These are phyloP conservation scores for Callipepla californica DNA, from an alignment of 2,113 vertebrate genomes.

Conservation along the genomic window DNA sequence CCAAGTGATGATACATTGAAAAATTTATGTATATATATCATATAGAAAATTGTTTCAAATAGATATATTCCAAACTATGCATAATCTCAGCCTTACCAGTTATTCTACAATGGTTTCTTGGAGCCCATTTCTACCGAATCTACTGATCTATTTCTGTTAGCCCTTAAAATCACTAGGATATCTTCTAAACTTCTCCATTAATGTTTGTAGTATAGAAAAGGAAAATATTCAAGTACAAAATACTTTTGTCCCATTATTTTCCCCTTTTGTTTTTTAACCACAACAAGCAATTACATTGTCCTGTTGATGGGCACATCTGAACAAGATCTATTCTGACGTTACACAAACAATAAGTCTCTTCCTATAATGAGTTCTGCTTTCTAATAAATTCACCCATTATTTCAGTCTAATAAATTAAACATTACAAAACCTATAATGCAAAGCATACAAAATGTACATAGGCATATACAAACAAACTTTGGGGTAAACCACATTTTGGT, in stretches of 20 bases:
- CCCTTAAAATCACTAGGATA: background rate
- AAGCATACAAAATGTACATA: background rate
- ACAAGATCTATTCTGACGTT: constrained; percentile 76
- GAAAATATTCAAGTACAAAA: constrained; percentile 31
- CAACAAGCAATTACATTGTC: constrained; percentile 52
- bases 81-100: background rate
- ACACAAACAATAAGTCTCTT: constrained; percentile 79
- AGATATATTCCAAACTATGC: background rate
- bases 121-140: background rate
- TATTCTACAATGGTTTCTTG: background rate
- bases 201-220: background rate
- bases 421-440: background rate
- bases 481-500: constrained; percentile 70
- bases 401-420: constrained; percentile 76
- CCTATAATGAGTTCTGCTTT: constrained; percentile 76
- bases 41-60: background rate
- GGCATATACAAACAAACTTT: constrained; percentile 42
- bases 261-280: background rate
- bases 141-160: background rate
- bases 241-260: constrained; percentile 17
- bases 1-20: background rate
- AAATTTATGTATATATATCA: background rate
- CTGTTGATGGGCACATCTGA: constrained; percentile 60
- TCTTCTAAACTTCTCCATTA: background rate
- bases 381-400: constrained; percentile 80